Conservation (phyloP, 2,797 vertebrate species). For the Acrossocheilus fasciatus region DNA sequence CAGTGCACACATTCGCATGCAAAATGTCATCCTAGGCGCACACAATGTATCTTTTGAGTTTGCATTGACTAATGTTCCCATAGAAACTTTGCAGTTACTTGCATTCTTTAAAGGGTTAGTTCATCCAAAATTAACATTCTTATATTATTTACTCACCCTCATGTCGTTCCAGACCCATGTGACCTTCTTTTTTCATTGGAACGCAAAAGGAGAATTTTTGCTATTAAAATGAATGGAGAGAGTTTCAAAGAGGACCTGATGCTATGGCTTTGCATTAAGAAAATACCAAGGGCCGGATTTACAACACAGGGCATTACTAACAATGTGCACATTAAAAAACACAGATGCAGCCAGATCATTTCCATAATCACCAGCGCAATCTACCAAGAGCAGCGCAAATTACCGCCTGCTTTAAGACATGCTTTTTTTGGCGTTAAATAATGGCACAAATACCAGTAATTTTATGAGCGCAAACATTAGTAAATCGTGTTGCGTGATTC, state of each 20-base stretch:
- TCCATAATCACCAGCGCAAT: too few relatives aligned
- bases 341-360: too few relatives aligned
- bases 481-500: background rate
- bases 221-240: background rate
- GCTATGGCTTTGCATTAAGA: background rate
- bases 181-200: background rate
- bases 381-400: too few relatives aligned
- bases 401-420: too few relatives aligned
- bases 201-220: background rate
- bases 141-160: background rate
- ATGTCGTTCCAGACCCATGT: background rate
- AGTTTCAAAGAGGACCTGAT: background rate
- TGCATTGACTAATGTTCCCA: background rate
- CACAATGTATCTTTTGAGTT: background rate
- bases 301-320: background rate
- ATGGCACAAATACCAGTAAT: background rate
- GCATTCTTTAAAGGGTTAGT: constrained; percentile 4
- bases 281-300: background rate
- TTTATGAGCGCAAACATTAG: background rate
- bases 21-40: constrained; percentile 14
- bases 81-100: background rate
- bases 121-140: constrained; percentile 12
- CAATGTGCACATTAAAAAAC: background rate
- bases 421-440: too few relatives aligned
- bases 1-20: constrained; percentile 28